Conservation (phyloP, 2,113 vertebrate genomes). For the Calyptomena viridis region DNA sequence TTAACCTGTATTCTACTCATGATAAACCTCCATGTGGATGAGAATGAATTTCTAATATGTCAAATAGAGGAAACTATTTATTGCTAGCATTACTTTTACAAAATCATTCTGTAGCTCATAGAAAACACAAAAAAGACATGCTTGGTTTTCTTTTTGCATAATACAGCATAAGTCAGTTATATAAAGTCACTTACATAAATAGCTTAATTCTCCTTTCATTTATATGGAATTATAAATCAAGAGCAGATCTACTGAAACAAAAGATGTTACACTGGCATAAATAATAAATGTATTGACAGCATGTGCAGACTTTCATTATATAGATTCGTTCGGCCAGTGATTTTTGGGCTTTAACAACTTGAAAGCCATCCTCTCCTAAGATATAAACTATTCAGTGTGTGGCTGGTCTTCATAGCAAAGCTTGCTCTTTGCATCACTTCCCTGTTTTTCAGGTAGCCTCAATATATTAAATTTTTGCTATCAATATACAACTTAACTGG, state of each 20-base stretch:
- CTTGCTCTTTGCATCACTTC: background rate
- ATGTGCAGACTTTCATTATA: background rate
- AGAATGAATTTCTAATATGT: background rate
- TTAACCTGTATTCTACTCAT: background rate
- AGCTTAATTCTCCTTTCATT: slow-evolving; percentile 59
- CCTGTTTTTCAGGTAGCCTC: background rate
- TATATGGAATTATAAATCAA: slow-evolving; percentile 49
- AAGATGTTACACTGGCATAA: slow-evolving; percentile 12
- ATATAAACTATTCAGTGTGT: background rate
- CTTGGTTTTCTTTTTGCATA: slow-evolving; percentile 23
- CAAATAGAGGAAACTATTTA: background rate
- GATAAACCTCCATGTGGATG: background rate
- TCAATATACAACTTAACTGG: background rate
- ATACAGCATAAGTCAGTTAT: slow-evolving; percentile 50
- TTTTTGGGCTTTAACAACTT: background rate
- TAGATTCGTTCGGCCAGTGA: background rate
- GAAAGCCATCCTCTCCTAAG: background rate
- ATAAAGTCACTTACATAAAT: slow-evolving; percentile 66
- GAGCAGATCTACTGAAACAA: slow-evolving; percentile 42
- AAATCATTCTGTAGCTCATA: background rate
- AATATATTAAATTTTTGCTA: background rate
- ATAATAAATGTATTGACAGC: slow-evolving; percentile 3
- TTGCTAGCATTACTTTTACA: background rate
- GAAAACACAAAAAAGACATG: background rate
- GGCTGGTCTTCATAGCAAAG: background rate